Evolutionary conservation across 2,888 invertebrate genomes (phyloP).

Genomic region (Drosophila eohydei): DNA sequence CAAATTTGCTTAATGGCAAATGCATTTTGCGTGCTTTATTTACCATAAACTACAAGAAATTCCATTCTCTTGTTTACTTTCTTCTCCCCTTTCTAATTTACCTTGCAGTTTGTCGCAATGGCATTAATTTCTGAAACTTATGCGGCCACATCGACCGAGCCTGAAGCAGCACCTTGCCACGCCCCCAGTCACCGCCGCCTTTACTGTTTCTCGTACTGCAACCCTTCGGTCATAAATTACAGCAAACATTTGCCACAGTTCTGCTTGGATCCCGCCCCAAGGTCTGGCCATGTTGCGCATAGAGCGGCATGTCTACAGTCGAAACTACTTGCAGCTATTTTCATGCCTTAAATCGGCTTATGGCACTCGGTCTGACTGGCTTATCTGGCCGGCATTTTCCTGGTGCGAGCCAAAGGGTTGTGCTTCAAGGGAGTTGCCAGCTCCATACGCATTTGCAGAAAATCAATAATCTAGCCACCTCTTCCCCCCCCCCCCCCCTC

Average conservation of each 20-base stretch:
- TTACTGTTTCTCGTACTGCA: conserved; percentile 2
- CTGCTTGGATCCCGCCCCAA: conserved; percentile 44
- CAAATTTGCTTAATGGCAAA: conserved; percentile 49
- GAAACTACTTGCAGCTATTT: conserved; percentile 66
- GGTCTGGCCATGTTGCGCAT: conserved; percentile 33
- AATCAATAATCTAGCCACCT: conserved; percentile 39
- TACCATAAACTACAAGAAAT: conserved; percentile 61
- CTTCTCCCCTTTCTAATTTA: conserved; percentile 38
- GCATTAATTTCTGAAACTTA: conserved; percentile 76
- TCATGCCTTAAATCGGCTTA: conserved; percentile 75
- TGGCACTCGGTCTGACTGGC: conserved; percentile 43
- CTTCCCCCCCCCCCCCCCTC: neutral
- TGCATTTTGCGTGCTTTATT: conserved; percentile 42
- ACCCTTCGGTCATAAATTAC: conserved; percentile 67
- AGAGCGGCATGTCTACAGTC: conserved; percentile 65
- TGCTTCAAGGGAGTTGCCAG: conserved; percentile 32
- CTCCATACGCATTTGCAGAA: conserved; percentile 42
- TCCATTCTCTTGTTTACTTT: conserved; percentile 29
- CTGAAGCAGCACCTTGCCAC: neutral
- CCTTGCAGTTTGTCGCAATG: conserved; percentile 64
- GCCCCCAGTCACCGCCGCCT: neutral
- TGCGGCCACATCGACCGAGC: conserved; percentile 64
- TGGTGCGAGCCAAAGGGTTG: conserved; percentile 49
- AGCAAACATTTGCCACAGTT: conserved; percentile 77
- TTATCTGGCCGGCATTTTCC: conserved; percentile 39